A percentile compares a stretch with the other conserved stretches of the same genome.
Conservation (phyloP, 2,797 vertebrate species). For the Phyllotis vaccarum region DNA sequence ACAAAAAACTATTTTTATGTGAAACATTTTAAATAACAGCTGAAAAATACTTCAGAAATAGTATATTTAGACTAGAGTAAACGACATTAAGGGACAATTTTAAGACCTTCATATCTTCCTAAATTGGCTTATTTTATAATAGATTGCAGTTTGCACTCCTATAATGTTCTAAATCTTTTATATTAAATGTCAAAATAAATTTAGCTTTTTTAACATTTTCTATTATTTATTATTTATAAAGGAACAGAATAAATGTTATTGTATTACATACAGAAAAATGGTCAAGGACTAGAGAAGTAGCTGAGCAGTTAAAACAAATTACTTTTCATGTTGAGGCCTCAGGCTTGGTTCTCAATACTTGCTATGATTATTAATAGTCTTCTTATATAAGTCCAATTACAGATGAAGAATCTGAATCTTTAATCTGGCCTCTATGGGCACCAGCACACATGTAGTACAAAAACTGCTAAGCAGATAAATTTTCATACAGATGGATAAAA, state of each 20-base stretch:
- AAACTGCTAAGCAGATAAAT: background rate
- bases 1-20: background rate
- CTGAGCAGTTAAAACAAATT: background rate
- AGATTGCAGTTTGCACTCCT: background rate
- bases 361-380: background rate
- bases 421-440: background rate
- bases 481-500: background rate
- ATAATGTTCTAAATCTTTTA: background rate
- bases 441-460: background rate
- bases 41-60: background rate
- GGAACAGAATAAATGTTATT: background rate
- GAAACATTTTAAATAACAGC: background rate
- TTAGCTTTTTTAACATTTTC: background rate
- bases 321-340: background rate
- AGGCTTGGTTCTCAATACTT: background rate
- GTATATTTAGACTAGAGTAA: background rate
- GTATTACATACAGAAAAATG: background rate
- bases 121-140: background rate
- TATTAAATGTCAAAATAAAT: constrained; percentile 10
- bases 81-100: background rate
- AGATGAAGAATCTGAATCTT: background rate
- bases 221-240: background rate
- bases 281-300: no score
- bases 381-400: background rate
- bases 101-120: background rate